Conservation (phyloP, 2,113 vertebrate species). For the Pampusana beccarii region DNA sequence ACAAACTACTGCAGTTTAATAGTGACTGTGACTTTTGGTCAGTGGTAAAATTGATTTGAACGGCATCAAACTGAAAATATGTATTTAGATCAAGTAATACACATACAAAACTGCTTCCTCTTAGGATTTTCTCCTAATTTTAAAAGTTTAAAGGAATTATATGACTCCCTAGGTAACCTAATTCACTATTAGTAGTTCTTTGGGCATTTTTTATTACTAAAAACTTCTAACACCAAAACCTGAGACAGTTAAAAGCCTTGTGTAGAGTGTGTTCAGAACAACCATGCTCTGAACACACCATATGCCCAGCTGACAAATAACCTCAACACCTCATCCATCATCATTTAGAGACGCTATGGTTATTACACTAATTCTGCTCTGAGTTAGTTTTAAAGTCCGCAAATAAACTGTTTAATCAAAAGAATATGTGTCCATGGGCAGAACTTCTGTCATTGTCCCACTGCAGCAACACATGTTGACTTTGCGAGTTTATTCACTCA, state of each 20-base stretch:
- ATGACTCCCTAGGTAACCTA: background rate
- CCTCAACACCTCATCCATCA: background rate
- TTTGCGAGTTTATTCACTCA: background rate
- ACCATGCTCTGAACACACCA: background rate
- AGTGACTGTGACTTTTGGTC: background rate
- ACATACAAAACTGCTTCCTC: background rate
- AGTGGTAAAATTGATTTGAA: background rate
- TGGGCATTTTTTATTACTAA: background rate
- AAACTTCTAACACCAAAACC: background rate
- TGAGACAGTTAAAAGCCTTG: background rate
- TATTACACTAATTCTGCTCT: background rate
- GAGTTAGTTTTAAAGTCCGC: background rate
- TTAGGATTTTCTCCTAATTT: background rate
- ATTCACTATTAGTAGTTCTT: background rate
- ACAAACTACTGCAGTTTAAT: background rate
- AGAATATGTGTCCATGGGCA: background rate
- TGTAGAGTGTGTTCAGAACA: background rate
- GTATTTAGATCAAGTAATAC: background rate
- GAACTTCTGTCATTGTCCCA: background rate
- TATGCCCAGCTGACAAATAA: background rate
- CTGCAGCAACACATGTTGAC: background rate
- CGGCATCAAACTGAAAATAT: background rate
- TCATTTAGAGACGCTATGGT: background rate
- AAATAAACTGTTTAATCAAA: background rate
- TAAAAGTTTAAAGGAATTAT: background rate